These are phyloP conservation scores for Parnassius glacialis DNA, from an alignment of 2,888 invertebrate species.

Conservation along the genomic window DNA sequence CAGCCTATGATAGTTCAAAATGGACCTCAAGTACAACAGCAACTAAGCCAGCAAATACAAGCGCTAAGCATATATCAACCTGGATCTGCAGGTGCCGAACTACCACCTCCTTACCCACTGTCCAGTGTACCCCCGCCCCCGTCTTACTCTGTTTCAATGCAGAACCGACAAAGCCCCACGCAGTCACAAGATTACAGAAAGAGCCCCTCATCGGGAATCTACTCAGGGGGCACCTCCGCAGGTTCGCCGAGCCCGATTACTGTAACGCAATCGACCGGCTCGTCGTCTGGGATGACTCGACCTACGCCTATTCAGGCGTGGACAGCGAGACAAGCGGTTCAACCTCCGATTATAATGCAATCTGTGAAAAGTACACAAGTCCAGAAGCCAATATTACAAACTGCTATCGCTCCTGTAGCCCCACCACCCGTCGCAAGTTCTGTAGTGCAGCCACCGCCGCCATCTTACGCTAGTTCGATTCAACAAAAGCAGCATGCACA, in stretches of 20 bases:
- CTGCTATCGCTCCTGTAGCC: slow-evolving; percentile 95
- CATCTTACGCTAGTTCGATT: slow-evolving; percentile 90
- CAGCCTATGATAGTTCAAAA: slow-evolving; percentile 92
- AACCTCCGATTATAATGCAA: slow-evolving; percentile 97
- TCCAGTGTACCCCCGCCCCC: slow-evolving; percentile 87
- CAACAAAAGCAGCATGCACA: slow-evolving; percentile 84
- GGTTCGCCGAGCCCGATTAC: slow-evolving; percentile 92
- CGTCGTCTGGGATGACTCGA: slow-evolving; percentile 84
- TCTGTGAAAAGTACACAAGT: slow-evolving; percentile 97
- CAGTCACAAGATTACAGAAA: slow-evolving; percentile 90
- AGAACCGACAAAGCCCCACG: slow-evolving; percentile 92
- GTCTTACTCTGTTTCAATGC: slow-evolving; percentile 92
- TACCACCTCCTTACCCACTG: slow-evolving; percentile 85
- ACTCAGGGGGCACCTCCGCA: slow-evolving; percentile 90
- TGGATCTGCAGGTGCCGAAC: slow-evolving; percentile 81
- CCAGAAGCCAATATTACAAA: slow-evolving; percentile 96
- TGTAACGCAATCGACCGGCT: slow-evolving; percentile 83
- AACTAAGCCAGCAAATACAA: slow-evolving; percentile 93
- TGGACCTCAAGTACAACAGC: slow-evolving; percentile 90
- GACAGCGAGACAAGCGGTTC: slow-evolving; percentile 93
- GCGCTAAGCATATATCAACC: slow-evolving; percentile 89
- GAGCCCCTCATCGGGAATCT: slow-evolving; percentile 92
- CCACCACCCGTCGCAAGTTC: slow-evolving; percentile 81
- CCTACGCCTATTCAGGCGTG: slow-evolving; percentile 92
- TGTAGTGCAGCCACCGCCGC: slow-evolving; percentile 85